phyloP scores from a whole-genome alignment of 2,888 invertebrate species.

The Apomyelois bistriatella region DNA sequence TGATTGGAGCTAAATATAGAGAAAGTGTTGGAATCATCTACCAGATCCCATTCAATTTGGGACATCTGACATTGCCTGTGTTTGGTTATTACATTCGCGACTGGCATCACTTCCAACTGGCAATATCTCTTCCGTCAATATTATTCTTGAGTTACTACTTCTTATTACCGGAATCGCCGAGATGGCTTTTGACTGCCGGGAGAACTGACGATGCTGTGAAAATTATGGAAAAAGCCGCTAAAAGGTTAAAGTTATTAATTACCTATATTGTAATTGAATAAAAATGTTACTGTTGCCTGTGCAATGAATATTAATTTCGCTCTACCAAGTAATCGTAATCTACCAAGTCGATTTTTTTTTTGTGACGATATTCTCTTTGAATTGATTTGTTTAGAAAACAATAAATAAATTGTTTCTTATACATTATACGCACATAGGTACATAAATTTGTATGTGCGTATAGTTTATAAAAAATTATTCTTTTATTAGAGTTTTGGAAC shows the following conservation, averaged over 20 bases:
- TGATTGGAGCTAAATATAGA: slow-evolving; percentile 80
- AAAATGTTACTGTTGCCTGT: too few relatives aligned
- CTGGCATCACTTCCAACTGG: slow-evolving; percentile 84
- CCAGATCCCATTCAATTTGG: slow-evolving; percentile 85
- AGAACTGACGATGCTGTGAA: slow-evolving; percentile 81
- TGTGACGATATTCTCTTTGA: too few relatives aligned
- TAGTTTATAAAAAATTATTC: too few relatives aligned
- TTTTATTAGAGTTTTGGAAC: too few relatives aligned
- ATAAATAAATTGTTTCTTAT: too few relatives aligned
- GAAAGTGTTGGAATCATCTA: slow-evolving; percentile 86
- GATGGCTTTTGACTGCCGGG: slow-evolving; percentile 88
- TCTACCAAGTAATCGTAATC: too few relatives aligned
- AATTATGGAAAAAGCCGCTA: slow-evolving; percentile 84
- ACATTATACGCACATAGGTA: too few relatives aligned
- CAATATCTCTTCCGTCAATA: slow-evolving; percentile 82
- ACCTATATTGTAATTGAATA: background rate
- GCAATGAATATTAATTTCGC: too few relatives aligned
- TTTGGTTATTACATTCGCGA: slow-evolving; percentile 83
- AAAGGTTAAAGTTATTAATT: slow-evolving; percentile 38
- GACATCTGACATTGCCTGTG: slow-evolving; percentile 82
- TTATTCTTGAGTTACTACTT: slow-evolving; percentile 85
- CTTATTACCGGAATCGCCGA: slow-evolving; percentile 89
- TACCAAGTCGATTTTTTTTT: too few relatives aligned
- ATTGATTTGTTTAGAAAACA: too few relatives aligned
- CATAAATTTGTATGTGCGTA: too few relatives aligned